Conservation (phyloP, 2,888 invertebrate genomes). For the Mesorhabditis belari region DNA sequence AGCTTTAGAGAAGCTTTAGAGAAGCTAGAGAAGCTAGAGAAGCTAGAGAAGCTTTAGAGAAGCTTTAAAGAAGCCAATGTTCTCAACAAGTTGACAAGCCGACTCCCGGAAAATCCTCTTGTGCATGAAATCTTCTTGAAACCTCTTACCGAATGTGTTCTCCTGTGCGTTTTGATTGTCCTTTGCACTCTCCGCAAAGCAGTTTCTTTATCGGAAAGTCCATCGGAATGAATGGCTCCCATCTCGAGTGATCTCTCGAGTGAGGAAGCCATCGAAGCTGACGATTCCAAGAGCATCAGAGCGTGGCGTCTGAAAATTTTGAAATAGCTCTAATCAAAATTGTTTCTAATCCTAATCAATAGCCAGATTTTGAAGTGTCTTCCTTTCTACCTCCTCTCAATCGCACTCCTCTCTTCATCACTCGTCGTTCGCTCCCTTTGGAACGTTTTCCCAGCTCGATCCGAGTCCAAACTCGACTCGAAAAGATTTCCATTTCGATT, state of each 20-base stretch:
- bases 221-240: slow-evolving; percentile 45
- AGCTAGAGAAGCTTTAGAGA: no score
- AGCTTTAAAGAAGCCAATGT: no score
- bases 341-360: neutral
- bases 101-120: no score
- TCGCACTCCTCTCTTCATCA: neutral
- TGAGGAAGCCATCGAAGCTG: slow-evolving; percentile 41
- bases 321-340: no score
- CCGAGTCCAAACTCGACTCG: neutral
- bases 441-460: neutral
- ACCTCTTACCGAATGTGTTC: slow-evolving; percentile 32
- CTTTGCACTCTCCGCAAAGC: slow-evolving; percentile 35
- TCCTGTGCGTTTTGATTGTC: slow-evolving; percentile 39
- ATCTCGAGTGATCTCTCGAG: slow-evolving; percentile 45
- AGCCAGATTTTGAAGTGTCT: neutral
- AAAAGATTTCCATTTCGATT: neutral
- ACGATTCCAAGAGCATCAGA: slow-evolving; percentile 13
- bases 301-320: neutral
- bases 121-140: no score
- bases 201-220: slow-evolving; percentile 49
- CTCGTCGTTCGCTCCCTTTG: neutral
- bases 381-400: neutral
- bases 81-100: no score
- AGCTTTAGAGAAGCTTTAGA: no score
- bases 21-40: no score